Percentiles rank a stretch among this genome's conserved stretches.
These are phyloP conservation scores for Epinephelus awoara DNA, from an alignment of 2,797 vertebrate genomes.

Conservation along the genomic window DNA sequence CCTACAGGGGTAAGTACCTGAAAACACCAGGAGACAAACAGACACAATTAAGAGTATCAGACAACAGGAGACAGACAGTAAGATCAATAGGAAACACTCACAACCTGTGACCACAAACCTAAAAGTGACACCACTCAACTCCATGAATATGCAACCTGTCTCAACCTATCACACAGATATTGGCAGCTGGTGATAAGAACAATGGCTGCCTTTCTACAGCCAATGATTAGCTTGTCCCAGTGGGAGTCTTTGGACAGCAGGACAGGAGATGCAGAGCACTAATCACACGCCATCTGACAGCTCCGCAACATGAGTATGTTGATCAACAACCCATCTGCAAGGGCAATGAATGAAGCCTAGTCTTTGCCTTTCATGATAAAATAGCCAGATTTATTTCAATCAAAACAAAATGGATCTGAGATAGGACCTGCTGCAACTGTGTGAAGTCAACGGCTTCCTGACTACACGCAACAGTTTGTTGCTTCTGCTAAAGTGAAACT, in stretches of 20 bases:
- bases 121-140: background rate
- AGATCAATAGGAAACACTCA: conserved; percentile 27
- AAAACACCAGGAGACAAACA: background rate
- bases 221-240: conserved; percentile 49
- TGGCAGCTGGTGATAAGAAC: conserved; percentile 53
- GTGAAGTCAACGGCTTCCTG: conserved; percentile 16
- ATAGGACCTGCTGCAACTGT: background rate
- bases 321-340: conserved; percentile 2
- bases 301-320: conserved; percentile 3
- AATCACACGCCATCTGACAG: conserved; percentile 42
- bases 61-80: background rate
- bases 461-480: conserved; percentile 16
- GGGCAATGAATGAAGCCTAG: background rate
- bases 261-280: conserved; percentile 44
- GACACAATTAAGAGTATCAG: background rate
- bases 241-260: conserved; percentile 43
- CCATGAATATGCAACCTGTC: background rate
- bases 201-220: conserved; percentile 35
- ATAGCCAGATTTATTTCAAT: conserved; percentile 19
- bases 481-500: background rate
- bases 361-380: conserved; percentile 11
- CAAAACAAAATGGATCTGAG: conserved; percentile 18
- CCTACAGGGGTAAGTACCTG: background rate
- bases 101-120: background rate
- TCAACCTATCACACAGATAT: conserved; percentile 46